These are phyloP conservation scores for Gallinago paraguaiae DNA, from an alignment of 2,113 vertebrate genomes.

Conservation along the genomic window DNA sequence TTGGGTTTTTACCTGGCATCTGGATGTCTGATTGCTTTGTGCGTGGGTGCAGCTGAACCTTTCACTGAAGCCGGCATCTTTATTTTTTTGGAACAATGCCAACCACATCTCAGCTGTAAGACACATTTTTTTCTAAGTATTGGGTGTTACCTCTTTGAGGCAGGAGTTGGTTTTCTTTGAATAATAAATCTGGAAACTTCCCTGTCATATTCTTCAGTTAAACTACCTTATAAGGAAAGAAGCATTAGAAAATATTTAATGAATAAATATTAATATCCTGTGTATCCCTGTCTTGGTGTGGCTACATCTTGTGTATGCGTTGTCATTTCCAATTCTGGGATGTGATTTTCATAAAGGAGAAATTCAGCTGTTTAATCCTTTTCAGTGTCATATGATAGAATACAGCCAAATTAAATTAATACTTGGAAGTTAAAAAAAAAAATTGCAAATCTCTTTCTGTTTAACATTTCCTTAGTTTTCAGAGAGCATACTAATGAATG, in stretches of 20 bases:
- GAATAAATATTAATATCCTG: background rate
- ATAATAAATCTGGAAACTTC: background rate
- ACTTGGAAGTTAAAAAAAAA: background rate
- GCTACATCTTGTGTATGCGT: background rate
- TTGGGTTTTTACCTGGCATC: background rate
- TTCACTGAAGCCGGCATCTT: background rate
- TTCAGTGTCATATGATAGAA: background rate
- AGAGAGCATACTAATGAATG: background rate
- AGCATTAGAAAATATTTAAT: background rate
- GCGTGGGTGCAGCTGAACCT: background rate
- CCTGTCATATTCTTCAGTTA: background rate
- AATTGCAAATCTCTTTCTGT: background rate
- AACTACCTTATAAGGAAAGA: background rate
- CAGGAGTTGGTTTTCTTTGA: background rate
- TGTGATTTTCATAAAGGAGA: background rate
- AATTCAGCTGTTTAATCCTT: background rate
- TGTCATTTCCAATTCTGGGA: background rate
- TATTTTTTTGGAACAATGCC: background rate
- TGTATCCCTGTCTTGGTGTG: background rate
- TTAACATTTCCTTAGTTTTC: background rate
- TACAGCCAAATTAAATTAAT: background rate
- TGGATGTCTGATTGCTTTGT: background rate
- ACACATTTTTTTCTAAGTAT: background rate
- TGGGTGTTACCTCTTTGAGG: background rate
- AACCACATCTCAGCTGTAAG: background rate